phyloP scores from a whole-genome alignment of 2,113 vertebrate genomes.

The Glaucomys volans region DNA sequence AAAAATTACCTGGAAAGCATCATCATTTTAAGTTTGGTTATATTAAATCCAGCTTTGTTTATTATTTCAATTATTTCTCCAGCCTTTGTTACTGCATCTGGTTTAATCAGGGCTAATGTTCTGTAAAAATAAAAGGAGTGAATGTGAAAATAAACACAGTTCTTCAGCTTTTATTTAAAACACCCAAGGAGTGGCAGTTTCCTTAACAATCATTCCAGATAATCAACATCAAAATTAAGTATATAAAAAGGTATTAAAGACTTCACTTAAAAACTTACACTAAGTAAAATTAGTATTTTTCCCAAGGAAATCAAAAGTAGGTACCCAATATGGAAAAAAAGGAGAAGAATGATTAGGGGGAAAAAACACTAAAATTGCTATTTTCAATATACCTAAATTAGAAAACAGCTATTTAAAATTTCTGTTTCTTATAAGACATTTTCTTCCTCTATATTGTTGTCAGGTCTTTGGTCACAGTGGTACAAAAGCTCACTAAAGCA shows the following conservation, averaged over 20 bases:
- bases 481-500: background rate
- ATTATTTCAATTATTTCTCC: slow-evolving; percentile 94
- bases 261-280: background rate
- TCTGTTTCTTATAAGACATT: background rate
- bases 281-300: slow-evolving; percentile 32
- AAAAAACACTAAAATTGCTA: background rate
- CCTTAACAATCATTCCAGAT: background rate
- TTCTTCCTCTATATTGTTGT: background rate
- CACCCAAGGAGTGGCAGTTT: background rate
- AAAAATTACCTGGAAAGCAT: slow-evolving; percentile 92
- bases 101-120: slow-evolving; percentile 96
- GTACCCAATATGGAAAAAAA: background rate
- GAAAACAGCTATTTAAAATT: background rate
- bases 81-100: slow-evolving; percentile 90
- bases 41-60: slow-evolving; percentile 91
- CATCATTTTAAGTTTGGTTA: slow-evolving; percentile 98
- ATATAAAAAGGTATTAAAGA: background rate
- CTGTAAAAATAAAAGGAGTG: slow-evolving; percentile 81
- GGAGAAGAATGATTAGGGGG: background rate
- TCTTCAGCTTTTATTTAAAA: slow-evolving; percentile 20
- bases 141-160: slow-evolving; percentile 29
- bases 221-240: slow-evolving; percentile 18
- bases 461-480: too few relatives aligned
- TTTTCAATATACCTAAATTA: background rate
- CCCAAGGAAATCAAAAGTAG: slow-evolving; percentile 56